These are phyloP conservation scores for Sphyrna mokarran DNA, from an alignment of 2,113 vertebrate genomes.

Conservation along the genomic window DNA sequence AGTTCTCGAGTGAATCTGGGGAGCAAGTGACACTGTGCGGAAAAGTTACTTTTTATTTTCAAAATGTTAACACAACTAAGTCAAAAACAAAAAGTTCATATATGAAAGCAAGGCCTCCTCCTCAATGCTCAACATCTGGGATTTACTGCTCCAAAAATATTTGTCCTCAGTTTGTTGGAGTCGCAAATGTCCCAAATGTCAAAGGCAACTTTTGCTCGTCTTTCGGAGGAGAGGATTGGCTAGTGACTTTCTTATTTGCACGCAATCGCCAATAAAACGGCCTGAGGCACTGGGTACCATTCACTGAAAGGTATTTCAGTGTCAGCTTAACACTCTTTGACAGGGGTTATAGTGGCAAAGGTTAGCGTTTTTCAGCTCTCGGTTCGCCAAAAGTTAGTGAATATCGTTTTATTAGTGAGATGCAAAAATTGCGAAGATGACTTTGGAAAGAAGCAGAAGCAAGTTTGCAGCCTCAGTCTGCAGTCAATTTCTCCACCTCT, in stretches of 20 bases:
- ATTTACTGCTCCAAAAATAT: neutral
- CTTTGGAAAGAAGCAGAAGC: neutral
- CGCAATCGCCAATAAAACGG: neutral
- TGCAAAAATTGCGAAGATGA: neutral
- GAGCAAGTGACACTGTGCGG: neutral
- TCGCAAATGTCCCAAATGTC: neutral
- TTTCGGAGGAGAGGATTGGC: slow-evolving; percentile 7
- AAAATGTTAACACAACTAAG: neutral
- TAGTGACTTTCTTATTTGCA: slow-evolving; percentile 22
- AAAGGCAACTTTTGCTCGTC: neutral
- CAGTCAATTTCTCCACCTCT: neutral
- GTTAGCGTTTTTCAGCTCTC: neutral
- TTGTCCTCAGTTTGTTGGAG: neutral
- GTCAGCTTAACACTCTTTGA: neutral
- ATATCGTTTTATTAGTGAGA: neutral
- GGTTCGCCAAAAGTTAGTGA: neutral
- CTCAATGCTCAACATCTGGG: neutral
- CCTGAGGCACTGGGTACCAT: no score
- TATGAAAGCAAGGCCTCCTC: neutral
- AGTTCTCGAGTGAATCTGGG: neutral
- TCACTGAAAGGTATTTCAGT: neutral
- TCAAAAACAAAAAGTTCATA: neutral
- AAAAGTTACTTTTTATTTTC: neutral
- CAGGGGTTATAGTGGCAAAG: neutral
- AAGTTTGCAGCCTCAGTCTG: neutral